Evolutionary conservation across 2,888 invertebrate genomes (phyloP).

Genomic region (Acrocera orbiculus): DNA sequence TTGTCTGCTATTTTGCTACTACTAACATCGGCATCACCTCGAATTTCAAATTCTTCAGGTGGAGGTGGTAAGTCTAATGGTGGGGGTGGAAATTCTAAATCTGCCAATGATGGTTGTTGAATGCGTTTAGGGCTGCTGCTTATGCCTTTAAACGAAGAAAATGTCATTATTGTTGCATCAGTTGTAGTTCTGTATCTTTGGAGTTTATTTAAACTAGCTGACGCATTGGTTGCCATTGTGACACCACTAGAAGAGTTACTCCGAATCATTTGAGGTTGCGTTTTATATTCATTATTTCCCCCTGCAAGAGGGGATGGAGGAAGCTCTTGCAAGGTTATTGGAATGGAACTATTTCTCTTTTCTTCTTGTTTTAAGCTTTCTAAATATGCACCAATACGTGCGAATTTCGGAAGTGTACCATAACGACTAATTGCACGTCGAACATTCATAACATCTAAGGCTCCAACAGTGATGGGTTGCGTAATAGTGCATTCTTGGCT

Average conservation of each 20-base stretch:
- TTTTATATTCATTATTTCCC: conserved; percentile 27
- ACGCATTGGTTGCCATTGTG: conserved; percentile 44
- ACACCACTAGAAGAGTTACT: conserved; percentile 78
- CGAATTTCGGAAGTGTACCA: conserved; percentile 92
- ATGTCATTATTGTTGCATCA: conserved; percentile 33
- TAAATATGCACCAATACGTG: conserved; percentile 88
- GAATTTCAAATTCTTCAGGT: conserved; percentile 41
- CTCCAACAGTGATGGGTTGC: conserved; percentile 62
- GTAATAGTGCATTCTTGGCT: conserved; percentile 9
- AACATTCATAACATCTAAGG: conserved; percentile 89
- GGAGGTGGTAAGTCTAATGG: conserved; percentile 66
- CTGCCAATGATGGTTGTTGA: conserved; percentile 56
- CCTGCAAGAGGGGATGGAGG: conserved; percentile 12
- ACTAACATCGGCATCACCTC: conserved; percentile 14
- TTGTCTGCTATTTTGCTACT: conserved; percentile 15
- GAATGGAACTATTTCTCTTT: background rate
- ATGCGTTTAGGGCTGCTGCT: conserved; percentile 53
- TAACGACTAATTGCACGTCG: conserved; percentile 87
- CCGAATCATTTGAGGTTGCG: conserved; percentile 69
- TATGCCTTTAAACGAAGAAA: conserved; percentile 37
- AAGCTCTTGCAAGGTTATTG: conserved; percentile 12
- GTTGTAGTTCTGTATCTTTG: conserved; percentile 36
- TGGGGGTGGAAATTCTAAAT: conserved; percentile 76
- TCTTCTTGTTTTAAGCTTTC: conserved; percentile 80
- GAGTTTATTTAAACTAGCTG: conserved; percentile 38